Percentiles rank a stretch among this genome's conserved stretches.
phyloP scores from a whole-genome alignment of 2,113 vertebrate species.

The Triplophysa rosa region DNA sequence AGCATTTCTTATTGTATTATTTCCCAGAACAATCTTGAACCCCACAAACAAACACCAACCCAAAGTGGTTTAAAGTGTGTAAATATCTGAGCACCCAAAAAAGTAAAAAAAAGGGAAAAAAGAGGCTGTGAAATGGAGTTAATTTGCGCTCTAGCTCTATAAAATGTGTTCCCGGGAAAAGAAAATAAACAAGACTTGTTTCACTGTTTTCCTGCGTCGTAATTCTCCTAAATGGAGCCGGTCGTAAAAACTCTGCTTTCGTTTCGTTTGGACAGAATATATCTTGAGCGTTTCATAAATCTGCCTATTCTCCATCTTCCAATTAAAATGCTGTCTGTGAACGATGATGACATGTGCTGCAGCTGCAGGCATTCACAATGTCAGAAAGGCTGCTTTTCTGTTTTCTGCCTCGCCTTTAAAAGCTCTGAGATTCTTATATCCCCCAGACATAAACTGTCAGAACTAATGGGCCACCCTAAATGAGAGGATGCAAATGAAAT shows the following conservation, averaged over 20 bases:
- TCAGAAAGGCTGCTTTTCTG: constrained; percentile 46
- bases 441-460: constrained; percentile 67
- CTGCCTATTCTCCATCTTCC: constrained; percentile 24
- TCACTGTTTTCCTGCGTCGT: constrained; percentile 22
- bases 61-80: background rate
- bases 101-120: background rate
- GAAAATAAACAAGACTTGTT: constrained; percentile 10
- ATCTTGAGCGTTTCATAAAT: constrained; percentile 25
- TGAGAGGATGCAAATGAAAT: background rate
- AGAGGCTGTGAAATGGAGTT: constrained; percentile 46
- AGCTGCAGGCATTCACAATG: constrained; percentile 55
- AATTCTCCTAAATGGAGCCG: constrained; percentile 12
- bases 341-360: constrained; percentile 53
- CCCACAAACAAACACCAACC: background rate
- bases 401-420: constrained; percentile 59
- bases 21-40: background rate
- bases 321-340: constrained; percentile 55
- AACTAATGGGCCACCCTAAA: constrained; percentile 53
- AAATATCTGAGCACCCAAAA: background rate
- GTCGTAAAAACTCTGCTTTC: constrained; percentile 5
- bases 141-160: constrained; percentile 43
- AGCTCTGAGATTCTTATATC: constrained; percentile 51
- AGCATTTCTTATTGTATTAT: constrained; percentile 7
- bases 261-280: constrained; percentile 35
- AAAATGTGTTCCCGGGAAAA: constrained; percentile 37